phyloP scores from a whole-genome alignment of 2,888 invertebrate genomes.

The Strigamia crassipes region DNA sequence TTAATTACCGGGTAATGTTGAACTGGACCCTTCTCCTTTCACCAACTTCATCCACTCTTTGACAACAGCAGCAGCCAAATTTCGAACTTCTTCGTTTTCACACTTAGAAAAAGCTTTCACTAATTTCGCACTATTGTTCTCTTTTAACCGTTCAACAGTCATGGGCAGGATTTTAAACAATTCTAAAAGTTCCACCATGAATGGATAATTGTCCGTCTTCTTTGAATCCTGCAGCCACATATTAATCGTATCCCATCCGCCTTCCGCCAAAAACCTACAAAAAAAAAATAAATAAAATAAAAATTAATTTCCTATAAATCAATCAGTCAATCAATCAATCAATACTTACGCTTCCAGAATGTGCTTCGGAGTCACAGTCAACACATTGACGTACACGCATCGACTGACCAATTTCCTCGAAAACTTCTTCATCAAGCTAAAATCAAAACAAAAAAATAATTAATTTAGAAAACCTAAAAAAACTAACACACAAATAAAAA shows the following conservation, averaged over 20 bases:
- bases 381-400: constrained; percentile 91
- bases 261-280: constrained; percentile 79
- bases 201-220: constrained; percentile 79
- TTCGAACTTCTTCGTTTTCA: constrained; percentile 77
- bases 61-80: constrained; percentile 78
- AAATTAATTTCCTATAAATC: not conserved
- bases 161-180: constrained; percentile 85
- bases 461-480: not conserved
- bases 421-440: constrained; percentile 91
- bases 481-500: not conserved
- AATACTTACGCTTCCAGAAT: constrained; percentile 73
- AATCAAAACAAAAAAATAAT: constrained; percentile 59
- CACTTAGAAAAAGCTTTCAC: constrained; percentile 83
- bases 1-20: not conserved
- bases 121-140: constrained; percentile 88
- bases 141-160: constrained; percentile 84
- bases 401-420: constrained; percentile 93
- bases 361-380: constrained; percentile 82
- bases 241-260: constrained; percentile 90
- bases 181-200: constrained; percentile 84
- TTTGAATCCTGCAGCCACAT: constrained; percentile 89
- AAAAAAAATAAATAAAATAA: constrained; percentile 49
- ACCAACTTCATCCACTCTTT: constrained; percentile 90
- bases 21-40: constrained; percentile 64
- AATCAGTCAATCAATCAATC: not conserved